A percentile compares a stretch with the other conserved stretches of the same genome.
These are phyloP conservation scores for Dicyrtoma fusca DNA, from an alignment of 2,888 invertebrate species.

Conservation along the genomic window DNA sequence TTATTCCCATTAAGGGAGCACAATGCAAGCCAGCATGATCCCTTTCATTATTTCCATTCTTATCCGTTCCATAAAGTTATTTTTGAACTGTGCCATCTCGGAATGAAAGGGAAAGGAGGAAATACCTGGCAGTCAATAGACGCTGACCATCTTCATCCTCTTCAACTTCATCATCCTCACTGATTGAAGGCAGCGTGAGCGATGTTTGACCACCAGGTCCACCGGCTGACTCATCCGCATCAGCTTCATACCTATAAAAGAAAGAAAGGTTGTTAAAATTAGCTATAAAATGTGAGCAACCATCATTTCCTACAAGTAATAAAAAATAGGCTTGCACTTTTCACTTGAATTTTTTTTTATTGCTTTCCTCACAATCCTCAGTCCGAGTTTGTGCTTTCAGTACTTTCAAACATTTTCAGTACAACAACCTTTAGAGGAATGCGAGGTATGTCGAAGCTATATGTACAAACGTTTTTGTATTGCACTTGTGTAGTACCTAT, in stretches of 20 bases:
- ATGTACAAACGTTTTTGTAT: too few species aligned
- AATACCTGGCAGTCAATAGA: constrained; percentile 53
- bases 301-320: background rate
- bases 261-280: constrained; percentile 7
- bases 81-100: background rate
- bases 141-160: constrained; percentile 69
- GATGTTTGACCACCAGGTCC: constrained; percentile 70
- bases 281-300: background rate
- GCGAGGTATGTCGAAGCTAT: too few species aligned
- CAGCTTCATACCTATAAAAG: constrained; percentile 52
- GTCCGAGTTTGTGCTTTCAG: too few species aligned
- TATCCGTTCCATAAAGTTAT: background rate
- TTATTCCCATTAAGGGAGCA: too few species aligned
- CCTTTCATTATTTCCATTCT: background rate
- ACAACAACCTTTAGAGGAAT: too few species aligned
- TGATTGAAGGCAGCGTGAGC: constrained; percentile 86
- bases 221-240: constrained; percentile 57
- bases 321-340: constrained; percentile 1
- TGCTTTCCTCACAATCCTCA: background rate
- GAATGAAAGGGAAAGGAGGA: constrained; percentile 42
- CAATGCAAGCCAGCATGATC: background rate
- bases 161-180: constrained; percentile 88
- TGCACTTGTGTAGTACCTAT: too few species aligned
- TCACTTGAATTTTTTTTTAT: background rate
- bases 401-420: too few species aligned